Evolutionary conservation across 1,140 invertebrate genomes (phyloP), one percentile per base, ranked within the genome.

Genomic region (Scaptodrosophila lebanonensis): DNA sequence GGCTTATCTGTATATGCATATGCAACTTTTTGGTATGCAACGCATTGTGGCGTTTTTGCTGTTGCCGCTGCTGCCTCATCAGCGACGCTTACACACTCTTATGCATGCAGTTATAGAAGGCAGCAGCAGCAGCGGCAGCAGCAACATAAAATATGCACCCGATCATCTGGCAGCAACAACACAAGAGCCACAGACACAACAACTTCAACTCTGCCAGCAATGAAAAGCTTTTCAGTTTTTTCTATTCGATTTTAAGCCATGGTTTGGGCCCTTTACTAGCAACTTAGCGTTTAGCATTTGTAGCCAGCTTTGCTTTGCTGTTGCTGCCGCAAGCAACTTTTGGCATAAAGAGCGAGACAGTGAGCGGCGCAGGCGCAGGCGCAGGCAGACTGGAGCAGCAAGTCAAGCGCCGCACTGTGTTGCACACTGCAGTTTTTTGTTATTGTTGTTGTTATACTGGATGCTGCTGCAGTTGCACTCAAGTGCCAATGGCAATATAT

Each of bases 401-500:
- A 35, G 33, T 3, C 22, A 25, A 25, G 22, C 22, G 22, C 22
- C 22, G 22, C 22, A 25, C 22, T 3, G 8, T 25, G 22, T 25
- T 3, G 22, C 22, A 25, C 22, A 25, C 22, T 25, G 22, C 8
- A 25, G 22, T 25, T 25, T n/a, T n/a, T n/a, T n/a, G n/a, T n/a
- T n/a, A n/a, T n/a, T n/a, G n/a, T n/a, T n/a, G n/a, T n/a, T n/a
- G n/a, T n/a, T n/a, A n/a, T n/a, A n/a, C n/a, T n/a, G n/a, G 69
- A 58, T 66, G 62, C 56, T 57, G 50, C 51, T 43, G 49, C 57
- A 59, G 57, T 45, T 62, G 62, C 65, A 68, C 60, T 72, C 68
- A 79, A 79, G 73, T 79, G 73, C 73, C 75, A 82, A 82, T 82
- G 67, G 75, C 75, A 75, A 83, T 75, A 75, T 82, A 63, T 51